A percentile compares a stretch with the other conserved stretches of the same genome.
phyloP scores from a whole-genome alignment of 1,140 invertebrate species.

The Telenomus remus region DNA sequence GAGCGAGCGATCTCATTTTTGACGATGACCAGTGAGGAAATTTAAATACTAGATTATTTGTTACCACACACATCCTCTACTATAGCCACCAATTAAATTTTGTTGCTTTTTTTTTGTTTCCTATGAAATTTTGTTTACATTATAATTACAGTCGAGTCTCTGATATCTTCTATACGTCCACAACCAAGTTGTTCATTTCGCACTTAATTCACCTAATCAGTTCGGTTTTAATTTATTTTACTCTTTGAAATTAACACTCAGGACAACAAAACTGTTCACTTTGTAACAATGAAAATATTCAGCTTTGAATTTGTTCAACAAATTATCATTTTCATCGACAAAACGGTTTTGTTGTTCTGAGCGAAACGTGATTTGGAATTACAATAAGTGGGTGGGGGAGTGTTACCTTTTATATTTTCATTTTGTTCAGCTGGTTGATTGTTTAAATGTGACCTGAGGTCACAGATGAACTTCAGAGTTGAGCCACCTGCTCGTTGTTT shows the following conservation, averaged over 20 bases:
- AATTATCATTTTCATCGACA: no score
- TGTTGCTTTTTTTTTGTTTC: constrained; percentile 21
- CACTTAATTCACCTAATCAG: background rate
- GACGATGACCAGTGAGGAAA: constrained; percentile 51
- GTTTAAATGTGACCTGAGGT: constrained; percentile 45
- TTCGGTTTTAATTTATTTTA: constrained; percentile 2
- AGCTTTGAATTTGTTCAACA: no score
- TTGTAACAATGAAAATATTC: no score
- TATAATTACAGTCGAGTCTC: constrained; percentile 33
- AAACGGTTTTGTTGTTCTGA: no score
- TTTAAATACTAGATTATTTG: constrained; percentile 51
- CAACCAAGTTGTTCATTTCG: constrained; percentile 20
- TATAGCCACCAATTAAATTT: constrained; percentile 47
- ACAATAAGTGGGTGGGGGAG: background rate
- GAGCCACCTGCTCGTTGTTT: constrained; percentile 69
- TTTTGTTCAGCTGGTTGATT: background rate
- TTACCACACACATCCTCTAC: constrained; percentile 49
- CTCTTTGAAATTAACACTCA: no score
- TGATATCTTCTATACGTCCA: constrained; percentile 48
- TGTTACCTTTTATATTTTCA: constrained; percentile 2
- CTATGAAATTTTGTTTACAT: constrained; percentile 34
- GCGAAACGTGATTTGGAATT: no score
- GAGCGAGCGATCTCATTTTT: constrained; percentile 37
- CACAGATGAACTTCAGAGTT: constrained; percentile 63
- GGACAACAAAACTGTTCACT: no score